These are phyloP conservation scores for Adelognathus sp. DNA, from an alignment of 2,888 invertebrate genomes.

Conservation along the genomic window DNA sequence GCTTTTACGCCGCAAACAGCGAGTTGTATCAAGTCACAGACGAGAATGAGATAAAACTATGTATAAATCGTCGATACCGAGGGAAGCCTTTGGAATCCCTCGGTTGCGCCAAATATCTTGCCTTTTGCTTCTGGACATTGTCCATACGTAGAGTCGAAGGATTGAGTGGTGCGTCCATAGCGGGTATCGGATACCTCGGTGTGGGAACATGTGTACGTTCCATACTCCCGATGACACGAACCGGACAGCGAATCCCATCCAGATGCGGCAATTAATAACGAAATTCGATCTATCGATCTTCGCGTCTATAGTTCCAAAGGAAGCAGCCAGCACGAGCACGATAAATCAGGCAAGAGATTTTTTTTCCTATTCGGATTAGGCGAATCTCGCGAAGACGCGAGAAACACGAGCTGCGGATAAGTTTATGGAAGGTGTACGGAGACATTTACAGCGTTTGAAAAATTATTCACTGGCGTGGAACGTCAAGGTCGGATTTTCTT, in stretches of 20 bases:
- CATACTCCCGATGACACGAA: constrained; percentile 29
- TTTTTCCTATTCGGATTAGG: constrained; percentile 1
- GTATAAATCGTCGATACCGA: too few relatives aligned
- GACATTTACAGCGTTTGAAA: not conserved
- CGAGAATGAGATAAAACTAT: not conserved
- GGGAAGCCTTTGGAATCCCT: too few relatives aligned
- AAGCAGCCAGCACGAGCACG: constrained; percentile 31
- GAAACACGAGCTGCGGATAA: not conserved
- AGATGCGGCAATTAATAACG: constrained; percentile 72
- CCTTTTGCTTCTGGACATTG: not conserved
- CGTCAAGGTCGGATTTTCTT: not conserved
- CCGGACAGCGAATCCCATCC: constrained; percentile 66
- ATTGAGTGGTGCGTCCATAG: not conserved
- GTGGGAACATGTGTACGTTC: constrained; percentile 60
- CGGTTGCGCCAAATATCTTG: too few relatives aligned
- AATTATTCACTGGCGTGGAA: not conserved
- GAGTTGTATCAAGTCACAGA: not conserved
- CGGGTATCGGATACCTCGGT: constrained; percentile 21
- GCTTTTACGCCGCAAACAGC: not conserved
- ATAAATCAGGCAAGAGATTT: constrained; percentile 8
- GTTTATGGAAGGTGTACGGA: not conserved
- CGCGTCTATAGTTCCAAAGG: constrained; percentile 18
- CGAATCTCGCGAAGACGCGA: not conserved
- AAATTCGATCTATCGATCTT: constrained; percentile 26
- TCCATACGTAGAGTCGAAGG: not conserved